These are phyloP conservation scores for Trichopoda pennipes DNA, from an alignment of 2,888 invertebrate species.

Conservation along the genomic window DNA sequence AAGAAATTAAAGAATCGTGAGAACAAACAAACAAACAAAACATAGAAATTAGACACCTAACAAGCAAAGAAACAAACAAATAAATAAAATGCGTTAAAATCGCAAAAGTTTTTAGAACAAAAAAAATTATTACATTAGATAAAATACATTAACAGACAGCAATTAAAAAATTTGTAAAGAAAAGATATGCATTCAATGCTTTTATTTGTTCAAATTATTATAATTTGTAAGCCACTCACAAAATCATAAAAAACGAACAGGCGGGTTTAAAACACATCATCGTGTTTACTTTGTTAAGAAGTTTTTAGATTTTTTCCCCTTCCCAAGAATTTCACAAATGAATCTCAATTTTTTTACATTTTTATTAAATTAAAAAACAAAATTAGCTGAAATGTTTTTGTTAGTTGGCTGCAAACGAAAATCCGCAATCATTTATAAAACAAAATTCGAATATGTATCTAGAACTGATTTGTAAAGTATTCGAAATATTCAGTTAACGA, in stretches of 20 bases:
- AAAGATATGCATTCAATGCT: conserved; percentile 41
- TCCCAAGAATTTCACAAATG: conserved; percentile 14
- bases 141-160: conserved; percentile 52
- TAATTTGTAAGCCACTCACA: conserved; percentile 24
- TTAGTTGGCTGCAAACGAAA: neutral
- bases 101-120: conserved; percentile 58
- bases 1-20: conserved; percentile 60
- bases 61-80: conserved; percentile 37
- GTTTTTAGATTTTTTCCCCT: neutral
- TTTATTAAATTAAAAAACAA: neutral
- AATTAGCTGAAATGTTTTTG: neutral
- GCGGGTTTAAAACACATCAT: conserved; percentile 3
- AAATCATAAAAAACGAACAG: conserved; percentile 1
- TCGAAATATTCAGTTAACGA: no score
- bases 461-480: no score
- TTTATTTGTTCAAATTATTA: conserved; percentile 9
- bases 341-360: conserved; percentile 38
- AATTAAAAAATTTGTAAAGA: conserved; percentile 50
- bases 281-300: neutral
- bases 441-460: no score
- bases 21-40: conserved; percentile 57
- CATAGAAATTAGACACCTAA: conserved; percentile 59
- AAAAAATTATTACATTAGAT: conserved; percentile 53
- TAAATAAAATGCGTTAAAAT: conserved; percentile 60
- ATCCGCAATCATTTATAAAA: neutral